A percentile compares a stretch with the other conserved stretches of the same genome.
Conservation (phyloP, 2,888 invertebrate genomes). For the Amblyjoppa fuscipennis region DNA sequence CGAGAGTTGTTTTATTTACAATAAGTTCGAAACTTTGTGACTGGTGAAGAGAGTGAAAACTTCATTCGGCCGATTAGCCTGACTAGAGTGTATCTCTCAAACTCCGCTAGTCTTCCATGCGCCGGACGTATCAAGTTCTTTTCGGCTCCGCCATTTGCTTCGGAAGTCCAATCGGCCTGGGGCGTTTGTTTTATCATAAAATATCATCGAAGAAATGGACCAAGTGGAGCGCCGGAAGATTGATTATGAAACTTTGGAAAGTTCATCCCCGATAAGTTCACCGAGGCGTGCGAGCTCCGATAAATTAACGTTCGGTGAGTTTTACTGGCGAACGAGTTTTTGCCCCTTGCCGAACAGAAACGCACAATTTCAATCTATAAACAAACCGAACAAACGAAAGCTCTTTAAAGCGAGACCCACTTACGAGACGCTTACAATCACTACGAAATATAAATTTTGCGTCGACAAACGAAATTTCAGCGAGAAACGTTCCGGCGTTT, state of each 20-base stretch:
- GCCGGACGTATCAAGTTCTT: not conserved
- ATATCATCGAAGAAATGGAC: conserved; percentile 25
- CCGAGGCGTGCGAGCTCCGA: conserved; percentile 24
- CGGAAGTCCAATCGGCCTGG: conserved; percentile 4
- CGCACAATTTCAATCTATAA: no score
- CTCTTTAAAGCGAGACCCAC: no score
- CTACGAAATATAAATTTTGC: no score
- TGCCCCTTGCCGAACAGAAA: not conserved
- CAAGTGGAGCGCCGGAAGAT: conserved; percentile 15
- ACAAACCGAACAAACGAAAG: no score
- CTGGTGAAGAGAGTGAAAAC: not conserved
- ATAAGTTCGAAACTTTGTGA: not conserved
- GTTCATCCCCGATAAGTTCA: conserved; percentile 28
- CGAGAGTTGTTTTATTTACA: not conserved
- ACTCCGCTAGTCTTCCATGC: not conserved
- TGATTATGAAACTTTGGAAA: conserved; percentile 30
- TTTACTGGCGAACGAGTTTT: conserved; percentile 16
- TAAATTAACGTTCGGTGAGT: conserved; percentile 38
- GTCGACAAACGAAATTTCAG: conserved; percentile 39
- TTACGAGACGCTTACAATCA: no score
- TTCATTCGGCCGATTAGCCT: not conserved
- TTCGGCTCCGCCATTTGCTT: not conserved
- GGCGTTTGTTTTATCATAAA: not conserved
- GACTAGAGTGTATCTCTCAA: not conserved
- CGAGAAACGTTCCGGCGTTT: conserved; percentile 67